These are phyloP conservation scores for Arothron firmamentum DNA, from an alignment of 2,113 vertebrate species.

Conservation along the genomic window DNA sequence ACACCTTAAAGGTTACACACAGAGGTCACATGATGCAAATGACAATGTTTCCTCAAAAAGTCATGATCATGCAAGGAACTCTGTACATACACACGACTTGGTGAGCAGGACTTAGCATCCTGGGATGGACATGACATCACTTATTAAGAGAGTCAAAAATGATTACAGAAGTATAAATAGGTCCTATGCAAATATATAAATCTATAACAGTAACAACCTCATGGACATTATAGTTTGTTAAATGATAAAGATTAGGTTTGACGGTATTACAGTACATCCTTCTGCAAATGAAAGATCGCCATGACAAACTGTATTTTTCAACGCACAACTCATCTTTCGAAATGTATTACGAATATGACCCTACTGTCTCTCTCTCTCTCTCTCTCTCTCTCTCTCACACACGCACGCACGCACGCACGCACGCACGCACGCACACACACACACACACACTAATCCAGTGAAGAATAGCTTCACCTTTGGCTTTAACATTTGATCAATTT, in stretches of 20 bases:
- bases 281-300: constrained; percentile 51
- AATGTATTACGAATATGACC: constrained; percentile 20
- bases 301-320: constrained; percentile 27
- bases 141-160: constrained; percentile 62
- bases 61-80: constrained; percentile 52
- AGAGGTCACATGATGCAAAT: constrained; percentile 60
- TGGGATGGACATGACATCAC: constrained; percentile 50
- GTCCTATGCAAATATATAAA: constrained; percentile 68
- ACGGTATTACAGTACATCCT: constrained; percentile 54
- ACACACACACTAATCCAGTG: constrained; percentile 17
- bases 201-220: constrained; percentile 52
- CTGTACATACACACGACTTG: constrained; percentile 60
- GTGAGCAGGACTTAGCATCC: constrained; percentile 61
- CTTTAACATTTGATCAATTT: constrained; percentile 20
- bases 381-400: no score
- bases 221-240: constrained; percentile 47
- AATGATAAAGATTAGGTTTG: constrained; percentile 50
- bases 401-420: neutral
- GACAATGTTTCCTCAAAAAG: constrained; percentile 54
- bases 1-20: constrained; percentile 29
- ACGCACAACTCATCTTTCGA: constrained; percentile 39
- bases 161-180: constrained; percentile 71
- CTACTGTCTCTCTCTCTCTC: no score
- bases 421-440: neutral
- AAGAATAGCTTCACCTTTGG: constrained; percentile 35